Evolutionary conservation across 2,797 vertebrate genomes (phyloP).

Genomic region (Natrix natrix): DNA sequence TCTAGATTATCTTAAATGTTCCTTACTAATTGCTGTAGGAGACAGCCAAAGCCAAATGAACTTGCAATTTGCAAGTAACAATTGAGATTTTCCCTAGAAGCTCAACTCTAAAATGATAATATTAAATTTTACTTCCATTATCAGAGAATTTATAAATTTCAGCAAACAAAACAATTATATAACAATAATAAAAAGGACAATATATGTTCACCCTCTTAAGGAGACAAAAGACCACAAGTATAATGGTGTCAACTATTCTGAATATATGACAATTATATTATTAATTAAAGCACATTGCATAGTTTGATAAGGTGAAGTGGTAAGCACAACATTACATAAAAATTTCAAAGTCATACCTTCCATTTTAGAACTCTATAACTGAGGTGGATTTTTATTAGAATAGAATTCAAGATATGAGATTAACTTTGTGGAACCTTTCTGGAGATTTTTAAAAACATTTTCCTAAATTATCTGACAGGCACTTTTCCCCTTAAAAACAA

Average conservation of each 20-base stretch:
- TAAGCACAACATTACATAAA: neutral
- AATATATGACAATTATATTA: neutral
- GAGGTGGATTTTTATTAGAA: neutral
- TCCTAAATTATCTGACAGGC: neutral
- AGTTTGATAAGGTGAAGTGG: neutral
- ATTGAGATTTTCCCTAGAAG: neutral
- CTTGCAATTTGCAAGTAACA: neutral
- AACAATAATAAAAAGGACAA: constrained; percentile 6
- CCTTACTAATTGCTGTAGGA: neutral
- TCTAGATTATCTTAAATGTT: neutral
- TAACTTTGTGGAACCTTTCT: neutral
- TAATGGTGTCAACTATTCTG: neutral
- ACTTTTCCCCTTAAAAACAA: neutral
- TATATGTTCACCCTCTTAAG: constrained; percentile 1
- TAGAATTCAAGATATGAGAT: neutral
- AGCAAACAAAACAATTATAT: constrained; percentile 4
- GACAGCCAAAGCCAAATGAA: neutral
- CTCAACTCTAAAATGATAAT: neutral
- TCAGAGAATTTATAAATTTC: neutral
- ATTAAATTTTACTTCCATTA: neutral
- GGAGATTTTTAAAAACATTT: neutral
- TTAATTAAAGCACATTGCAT: neutral
- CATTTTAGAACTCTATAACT: neutral
- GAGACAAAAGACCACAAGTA: neutral
- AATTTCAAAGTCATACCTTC: neutral